These are phyloP conservation scores for Bufo bufo DNA, from an alignment of 2,113 vertebrate genomes.

Conservation along the genomic window DNA sequence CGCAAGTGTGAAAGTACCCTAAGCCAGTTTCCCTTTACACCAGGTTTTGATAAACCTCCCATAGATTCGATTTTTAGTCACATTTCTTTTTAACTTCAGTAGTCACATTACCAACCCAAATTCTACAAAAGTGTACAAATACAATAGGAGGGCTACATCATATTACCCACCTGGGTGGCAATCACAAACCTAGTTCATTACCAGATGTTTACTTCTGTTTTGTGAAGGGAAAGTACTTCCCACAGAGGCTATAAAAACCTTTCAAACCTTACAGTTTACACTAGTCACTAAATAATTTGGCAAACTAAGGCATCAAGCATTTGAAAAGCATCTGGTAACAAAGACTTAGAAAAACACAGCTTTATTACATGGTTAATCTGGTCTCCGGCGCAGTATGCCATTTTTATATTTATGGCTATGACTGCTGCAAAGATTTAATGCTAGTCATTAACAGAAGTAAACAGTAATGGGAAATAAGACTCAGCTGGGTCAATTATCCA, in stretches of 20 bases:
- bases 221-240: constrained; percentile 44
- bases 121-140: constrained; percentile 25
- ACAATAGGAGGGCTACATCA: constrained; percentile 26
- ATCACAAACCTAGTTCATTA: constrained; percentile 48
- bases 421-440: constrained; percentile 40
- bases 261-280: constrained; percentile 50
- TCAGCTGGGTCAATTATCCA: neutral
- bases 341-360: constrained; percentile 22
- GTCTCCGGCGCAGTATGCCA: constrained; percentile 34
- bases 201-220: constrained; percentile 55
- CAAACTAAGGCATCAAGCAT: constrained; percentile 37
- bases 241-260: constrained; percentile 52
- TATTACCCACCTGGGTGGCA: constrained; percentile 47
- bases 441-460: constrained; percentile 7
- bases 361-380: constrained; percentile 33
- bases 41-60: no score
- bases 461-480: constrained; percentile 1
- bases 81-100: neutral
- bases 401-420: constrained; percentile 37
- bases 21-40: no score
- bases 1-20: no score
- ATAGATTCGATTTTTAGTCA: no score
- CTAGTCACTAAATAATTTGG: constrained; percentile 55
- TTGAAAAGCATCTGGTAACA: constrained; percentile 48
- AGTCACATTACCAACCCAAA: constrained; percentile 26